Evolutionary conservation across 1,140 invertebrate species (phyloP).

Genomic region (Calephelis nemesis): DNA sequence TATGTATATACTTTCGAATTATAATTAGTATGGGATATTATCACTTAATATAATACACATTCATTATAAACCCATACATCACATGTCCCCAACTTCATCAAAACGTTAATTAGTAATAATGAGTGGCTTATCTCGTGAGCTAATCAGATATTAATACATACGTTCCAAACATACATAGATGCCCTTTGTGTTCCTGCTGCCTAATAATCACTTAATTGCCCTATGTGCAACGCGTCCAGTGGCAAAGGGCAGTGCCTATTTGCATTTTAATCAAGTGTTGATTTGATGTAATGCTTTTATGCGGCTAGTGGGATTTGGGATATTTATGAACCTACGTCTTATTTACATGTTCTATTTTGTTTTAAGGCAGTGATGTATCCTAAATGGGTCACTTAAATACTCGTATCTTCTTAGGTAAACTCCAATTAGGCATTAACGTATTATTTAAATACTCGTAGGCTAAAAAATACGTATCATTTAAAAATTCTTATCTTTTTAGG

Average conservation of each 20-base stretch:
- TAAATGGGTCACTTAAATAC: no score
- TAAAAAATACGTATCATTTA: no score
- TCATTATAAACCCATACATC: no score
- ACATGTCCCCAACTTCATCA: background rate
- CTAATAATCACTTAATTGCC: constrained; percentile 44
- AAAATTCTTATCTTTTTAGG: no score
- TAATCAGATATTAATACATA: constrained; percentile 11
- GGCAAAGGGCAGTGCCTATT: constrained; percentile 49
- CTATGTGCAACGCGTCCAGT: constrained; percentile 33
- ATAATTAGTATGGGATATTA: no score
- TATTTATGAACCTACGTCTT: background rate
- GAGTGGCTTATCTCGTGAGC: constrained; percentile 2
- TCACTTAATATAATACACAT: no score
- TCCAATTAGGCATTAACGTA: no score
- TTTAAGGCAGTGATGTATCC: no score
- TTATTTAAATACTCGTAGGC: no score
- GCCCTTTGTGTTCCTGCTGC: constrained; percentile 15
- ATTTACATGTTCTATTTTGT: no score
- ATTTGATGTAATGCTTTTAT: constrained; percentile 59
- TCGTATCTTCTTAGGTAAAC: no score
- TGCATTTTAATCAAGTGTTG: constrained; percentile 72
- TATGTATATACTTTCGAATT: no score
- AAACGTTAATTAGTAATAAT: constrained; percentile 14
- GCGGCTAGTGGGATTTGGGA: constrained; percentile 19
- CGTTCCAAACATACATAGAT: constrained; percentile 3